Evolutionary conservation across 2,113 vertebrate species (phyloP).

Genomic region (Calyptomena viridis): DNA sequence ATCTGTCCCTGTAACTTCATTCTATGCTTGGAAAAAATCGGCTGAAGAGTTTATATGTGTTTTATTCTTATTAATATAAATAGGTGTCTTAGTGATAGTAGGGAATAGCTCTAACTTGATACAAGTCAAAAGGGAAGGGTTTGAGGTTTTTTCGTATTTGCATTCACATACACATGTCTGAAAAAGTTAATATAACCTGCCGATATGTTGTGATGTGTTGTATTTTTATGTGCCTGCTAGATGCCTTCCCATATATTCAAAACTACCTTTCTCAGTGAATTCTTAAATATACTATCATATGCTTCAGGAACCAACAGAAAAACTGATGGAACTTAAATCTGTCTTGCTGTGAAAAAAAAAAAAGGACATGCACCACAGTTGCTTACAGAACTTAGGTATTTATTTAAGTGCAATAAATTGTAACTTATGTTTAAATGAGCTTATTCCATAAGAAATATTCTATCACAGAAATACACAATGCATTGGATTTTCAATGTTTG

Average conservation of each 20-base stretch:
- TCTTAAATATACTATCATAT: neutral
- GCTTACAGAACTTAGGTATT: neutral
- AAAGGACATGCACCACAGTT: neutral
- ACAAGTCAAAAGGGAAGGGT: neutral
- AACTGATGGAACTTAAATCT: neutral
- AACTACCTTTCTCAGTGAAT: neutral
- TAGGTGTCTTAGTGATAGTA: neutral
- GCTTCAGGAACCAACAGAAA: neutral
- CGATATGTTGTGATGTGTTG: neutral
- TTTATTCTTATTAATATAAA: neutral
- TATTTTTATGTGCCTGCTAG: neutral
- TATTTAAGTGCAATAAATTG: neutral
- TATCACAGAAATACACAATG: neutral
- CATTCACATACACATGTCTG: neutral
- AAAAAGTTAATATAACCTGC: neutral
- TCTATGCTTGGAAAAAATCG: neutral
- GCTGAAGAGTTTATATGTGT: neutral
- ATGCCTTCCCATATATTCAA: neutral
- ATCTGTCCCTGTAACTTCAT: neutral
- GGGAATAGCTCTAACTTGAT: neutral
- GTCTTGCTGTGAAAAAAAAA: neutral
- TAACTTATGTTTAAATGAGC: neutral
- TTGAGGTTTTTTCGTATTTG: neutral
- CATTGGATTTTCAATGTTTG: neutral
- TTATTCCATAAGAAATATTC: neutral